Conservation (phyloP, 2,888 invertebrate genomes). For the Dolomedes plantarius region DNA sequence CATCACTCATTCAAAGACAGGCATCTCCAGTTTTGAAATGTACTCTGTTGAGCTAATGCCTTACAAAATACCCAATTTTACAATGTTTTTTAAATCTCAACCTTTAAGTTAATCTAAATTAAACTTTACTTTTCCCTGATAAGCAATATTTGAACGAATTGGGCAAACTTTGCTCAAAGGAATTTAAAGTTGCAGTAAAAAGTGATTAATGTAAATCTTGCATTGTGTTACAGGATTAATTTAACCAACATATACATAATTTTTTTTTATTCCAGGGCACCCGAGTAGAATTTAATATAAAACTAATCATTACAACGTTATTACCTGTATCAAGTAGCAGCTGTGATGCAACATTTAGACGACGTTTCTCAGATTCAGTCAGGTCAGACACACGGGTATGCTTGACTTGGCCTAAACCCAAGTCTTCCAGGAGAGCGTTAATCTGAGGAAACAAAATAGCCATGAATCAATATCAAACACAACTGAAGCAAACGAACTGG, state of each 20-base stretch:
- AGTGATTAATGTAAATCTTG: too few relatives aligned
- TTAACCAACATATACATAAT: too few relatives aligned
- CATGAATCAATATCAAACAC: neutral
- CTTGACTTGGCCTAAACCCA: slow-evolving; percentile 91
- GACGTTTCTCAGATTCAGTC: slow-evolving; percentile 90
- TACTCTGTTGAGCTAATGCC: too few relatives aligned
- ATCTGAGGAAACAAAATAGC: slow-evolving; percentile 80
- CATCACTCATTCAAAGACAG: too few relatives aligned
- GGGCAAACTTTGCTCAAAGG: slow-evolving; percentile 90
- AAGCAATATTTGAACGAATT: slow-evolving; percentile 90
- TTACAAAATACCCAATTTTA: too few relatives aligned
- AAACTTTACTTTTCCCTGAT: too few relatives aligned
- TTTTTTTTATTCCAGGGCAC: slow-evolving; percentile 85
- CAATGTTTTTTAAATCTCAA: too few relatives aligned
- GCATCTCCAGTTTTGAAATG: too few relatives aligned
- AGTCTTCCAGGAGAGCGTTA: slow-evolving; percentile 90
- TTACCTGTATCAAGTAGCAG: slow-evolving; percentile 82
- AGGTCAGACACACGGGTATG: slow-evolving; percentile 90
- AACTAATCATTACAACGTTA: too few relatives aligned
- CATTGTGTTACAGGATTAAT: too few relatives aligned
- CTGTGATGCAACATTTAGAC: slow-evolving; percentile 92
- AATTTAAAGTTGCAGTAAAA: slow-evolving; percentile 93
- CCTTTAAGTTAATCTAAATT: too few relatives aligned
- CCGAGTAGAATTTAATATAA: neutral
- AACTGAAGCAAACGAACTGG: neutral